A percentile compares a stretch with the other conserved stretches of the same genome.
Evolutionary conservation across 2,888 invertebrate species (phyloP).

Genomic region (Synergus umbraculus): DNA sequence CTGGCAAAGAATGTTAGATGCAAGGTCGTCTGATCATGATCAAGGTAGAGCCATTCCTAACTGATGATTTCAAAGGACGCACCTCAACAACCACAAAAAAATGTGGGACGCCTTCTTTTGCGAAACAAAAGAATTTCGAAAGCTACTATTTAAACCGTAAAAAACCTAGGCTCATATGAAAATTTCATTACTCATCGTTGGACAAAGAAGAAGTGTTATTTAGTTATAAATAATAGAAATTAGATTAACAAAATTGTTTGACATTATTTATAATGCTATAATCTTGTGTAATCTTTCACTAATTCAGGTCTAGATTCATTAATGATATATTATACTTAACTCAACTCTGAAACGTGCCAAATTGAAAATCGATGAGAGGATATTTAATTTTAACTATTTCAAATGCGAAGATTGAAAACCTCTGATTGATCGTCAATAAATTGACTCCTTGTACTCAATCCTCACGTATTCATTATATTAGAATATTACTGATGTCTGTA

Average conservation of each 20-base stretch:
- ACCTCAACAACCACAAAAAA: conserved; percentile 9
- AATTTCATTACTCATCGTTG: neutral
- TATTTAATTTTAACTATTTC: neutral
- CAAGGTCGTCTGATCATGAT: conserved; percentile 33
- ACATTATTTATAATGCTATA: too few species aligned
- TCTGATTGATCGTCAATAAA: neutral
- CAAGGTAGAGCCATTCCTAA: conserved; percentile 34
- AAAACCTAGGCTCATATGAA: neutral
- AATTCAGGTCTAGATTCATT: too few species aligned
- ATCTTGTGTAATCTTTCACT: too few species aligned
- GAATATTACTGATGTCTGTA: neutral
- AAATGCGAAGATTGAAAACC: neutral
- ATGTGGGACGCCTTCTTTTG: conserved; percentile 19
- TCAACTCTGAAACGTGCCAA: neutral
- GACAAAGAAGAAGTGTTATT: neutral
- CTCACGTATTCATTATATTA: neutral
- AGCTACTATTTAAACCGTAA: neutral
- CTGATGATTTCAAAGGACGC: conserved; percentile 34
- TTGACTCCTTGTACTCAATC: neutral
- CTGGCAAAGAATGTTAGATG: conserved; percentile 38
- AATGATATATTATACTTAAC: too few species aligned
- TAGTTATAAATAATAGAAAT: neutral
- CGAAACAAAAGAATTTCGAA: conserved; percentile 22
- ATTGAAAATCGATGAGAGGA: neutral
- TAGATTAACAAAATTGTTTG: too few species aligned